Conservation (phyloP, 2,113 vertebrate species). For the Anoura caudifer region DNA sequence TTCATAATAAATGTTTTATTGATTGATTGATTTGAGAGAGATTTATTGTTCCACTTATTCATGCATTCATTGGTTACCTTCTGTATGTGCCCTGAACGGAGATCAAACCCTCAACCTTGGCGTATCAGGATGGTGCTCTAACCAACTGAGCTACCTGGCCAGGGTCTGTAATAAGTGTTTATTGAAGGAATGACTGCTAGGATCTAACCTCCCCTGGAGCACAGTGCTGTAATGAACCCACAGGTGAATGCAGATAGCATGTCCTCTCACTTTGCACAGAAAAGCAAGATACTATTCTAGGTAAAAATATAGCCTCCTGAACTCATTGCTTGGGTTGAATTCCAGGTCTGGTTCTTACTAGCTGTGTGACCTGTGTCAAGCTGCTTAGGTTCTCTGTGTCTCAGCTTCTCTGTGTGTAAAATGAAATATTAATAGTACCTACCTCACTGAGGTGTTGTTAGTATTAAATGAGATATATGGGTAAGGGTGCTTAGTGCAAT, state of each 20-base stretch:
- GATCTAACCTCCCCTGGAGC: fast-evolving
- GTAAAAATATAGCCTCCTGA: background rate
- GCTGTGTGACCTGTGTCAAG: background rate
- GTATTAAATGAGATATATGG: background rate
- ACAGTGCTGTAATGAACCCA: background rate
- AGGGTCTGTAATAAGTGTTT: background rate
- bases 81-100: no score
- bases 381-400: background rate
- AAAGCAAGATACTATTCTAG: background rate
- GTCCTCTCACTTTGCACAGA: background rate
- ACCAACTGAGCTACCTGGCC: no score
- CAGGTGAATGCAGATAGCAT: background rate
- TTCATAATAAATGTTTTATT: background rate
- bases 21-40: no score
- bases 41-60: no score
- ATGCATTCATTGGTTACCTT: no score
- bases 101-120: no score
- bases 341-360: background rate
- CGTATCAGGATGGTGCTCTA: no score
- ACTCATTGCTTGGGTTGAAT: background rate
- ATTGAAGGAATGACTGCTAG: background rate
- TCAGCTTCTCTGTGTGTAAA: background rate
- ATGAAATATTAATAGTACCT: background rate
- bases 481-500: background rate
- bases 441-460: background rate